phyloP scores from a whole-genome alignment of 2,888 invertebrate species.

The Lycophotia porphyrea region DNA sequence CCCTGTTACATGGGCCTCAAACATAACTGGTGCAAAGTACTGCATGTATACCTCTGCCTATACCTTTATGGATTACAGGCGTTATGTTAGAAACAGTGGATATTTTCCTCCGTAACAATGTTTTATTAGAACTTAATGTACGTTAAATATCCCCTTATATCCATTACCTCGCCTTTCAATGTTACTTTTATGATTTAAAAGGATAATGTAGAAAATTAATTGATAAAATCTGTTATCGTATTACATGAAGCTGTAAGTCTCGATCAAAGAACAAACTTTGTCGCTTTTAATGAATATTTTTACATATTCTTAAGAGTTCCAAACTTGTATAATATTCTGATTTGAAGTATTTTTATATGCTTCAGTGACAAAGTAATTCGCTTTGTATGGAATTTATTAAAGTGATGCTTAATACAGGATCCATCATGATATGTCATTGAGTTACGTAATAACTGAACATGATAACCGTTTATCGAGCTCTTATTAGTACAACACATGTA shows the following conservation, averaged over 20 bases:
- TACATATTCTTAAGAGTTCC: conserved; percentile 46
- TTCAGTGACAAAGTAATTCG: conserved; percentile 7
- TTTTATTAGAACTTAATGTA: neutral
- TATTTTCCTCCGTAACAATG: neutral
- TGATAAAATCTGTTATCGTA: conserved; percentile 45
- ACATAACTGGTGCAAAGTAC: neutral
- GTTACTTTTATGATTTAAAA: conserved; percentile 21
- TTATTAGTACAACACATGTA: conserved; percentile 44
- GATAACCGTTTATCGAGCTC: conserved; percentile 37
- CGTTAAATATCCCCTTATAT: neutral
- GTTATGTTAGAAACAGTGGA: too few relatives aligned
- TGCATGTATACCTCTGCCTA: neutral
- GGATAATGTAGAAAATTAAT: conserved; percentile 20
- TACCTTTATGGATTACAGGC: neutral
- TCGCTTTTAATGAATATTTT: conserved; percentile 60
- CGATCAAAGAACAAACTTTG: conserved; percentile 46
- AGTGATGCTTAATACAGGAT: conserved; percentile 14
- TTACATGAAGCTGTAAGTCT: conserved; percentile 27
- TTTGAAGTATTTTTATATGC: conserved; percentile 4
- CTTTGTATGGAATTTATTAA: conserved; percentile 19
- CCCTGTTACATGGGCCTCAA: neutral
- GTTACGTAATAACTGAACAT: conserved; percentile 20
- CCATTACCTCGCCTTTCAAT: neutral
- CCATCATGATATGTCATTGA: conserved; percentile 2
- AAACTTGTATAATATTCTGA: too few relatives aligned